Base-by-base conservation (phyloP, 2,797 vertebrate species). In the Octomys mimax region DNA sequence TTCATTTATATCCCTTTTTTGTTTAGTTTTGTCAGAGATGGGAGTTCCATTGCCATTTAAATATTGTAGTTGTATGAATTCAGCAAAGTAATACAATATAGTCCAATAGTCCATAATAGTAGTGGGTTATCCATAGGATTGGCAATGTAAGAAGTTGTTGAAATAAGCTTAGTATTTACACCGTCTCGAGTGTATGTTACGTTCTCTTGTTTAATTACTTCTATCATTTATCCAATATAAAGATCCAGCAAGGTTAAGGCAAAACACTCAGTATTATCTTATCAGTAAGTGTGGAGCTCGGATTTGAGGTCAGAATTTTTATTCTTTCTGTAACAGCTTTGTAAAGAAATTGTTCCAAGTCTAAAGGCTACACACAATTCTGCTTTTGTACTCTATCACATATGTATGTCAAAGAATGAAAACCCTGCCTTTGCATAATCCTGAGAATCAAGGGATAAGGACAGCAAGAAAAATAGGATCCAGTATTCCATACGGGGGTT, bases 241-340 rank as follows among this genome's bases (percentile, higher is more conserved):
- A 89, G 4, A 11, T 39, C 92, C 66, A 91, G 36, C 64, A 66
- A 80, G 71, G 22, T 73, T 46, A 91, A 86, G 26, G 10, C 16
- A 75, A 71, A 84, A 52, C 28, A 33, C 9, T 64, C 6, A 11
- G 28, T 21, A 33, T 66, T 10, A 52, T 66, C 59, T 89, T 49
- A 57, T 28, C 54, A 94, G n/a, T 85, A 84, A 95, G 75, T 88
- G 39, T 62, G 0, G 18, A 87, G 8, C 73, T 28, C 36, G 66
- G 33, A 94, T 93, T 92, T 94, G 78, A 80, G 6, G 6, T 61
- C 85, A 94, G 66, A 93, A 75, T 87, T n/a, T 92, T 85, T 2
- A 89, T 54, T 79, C 64, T 96, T 88, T 95, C 61, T 12, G 21
- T 68, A 87, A 59, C 14, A 86, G 16, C 31, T 85, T 62, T 84